Evolutionary conservation across 2,797 vertebrate species (phyloP), one percentile per base, ranked within the genome.

Genomic region (Neosalanx taihuensis): DNA sequence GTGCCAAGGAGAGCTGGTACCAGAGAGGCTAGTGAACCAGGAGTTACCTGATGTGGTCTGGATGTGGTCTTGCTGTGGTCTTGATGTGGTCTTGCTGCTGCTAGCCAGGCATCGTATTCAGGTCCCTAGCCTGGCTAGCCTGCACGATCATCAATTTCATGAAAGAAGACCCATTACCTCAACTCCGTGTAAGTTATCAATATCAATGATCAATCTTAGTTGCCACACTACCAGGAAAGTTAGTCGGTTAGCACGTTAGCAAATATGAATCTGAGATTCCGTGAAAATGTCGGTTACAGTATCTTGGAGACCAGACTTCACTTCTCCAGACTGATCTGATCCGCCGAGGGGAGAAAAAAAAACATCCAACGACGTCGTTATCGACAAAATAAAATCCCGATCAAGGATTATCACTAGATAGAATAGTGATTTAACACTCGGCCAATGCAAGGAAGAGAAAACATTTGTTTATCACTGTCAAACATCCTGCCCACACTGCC

Each of bases 101-200:
- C 41, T 13, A 66, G 20, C 46, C 64, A 66, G 23, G 64, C 64
- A 66, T 66, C 64, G 41, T 49, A 66, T 51, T 66, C 64, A 23
- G 17, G 2, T 46, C 41, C 41, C 41, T 66, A 60, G 12, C 58
- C 58, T 29, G 58, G 58, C 58, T 26, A 26, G 46, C 13, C 13
- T 29, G 17, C 33, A 56, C 6, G 51, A 4, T 56, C 31, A 37
- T 51, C 41, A 29, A 29, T 51, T 49, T 49, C 41, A 49, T 26
- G 18, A 66, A 10, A 41, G 33, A 7, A 23, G 35, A 5, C 37
- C 18, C 64, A 66, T 66, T 29, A 51, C 23, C 26, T 29, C 33
- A 18, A 56, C 51, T n/a, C 51, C 51, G 51, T 5, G 15, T n/a
- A n/a, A 4, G 51, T 17, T 56, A 56, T 1, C 15, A 46, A 46